phyloP scores from a whole-genome alignment of 2,888 invertebrate genomes.

The Hedychridium roseum region DNA sequence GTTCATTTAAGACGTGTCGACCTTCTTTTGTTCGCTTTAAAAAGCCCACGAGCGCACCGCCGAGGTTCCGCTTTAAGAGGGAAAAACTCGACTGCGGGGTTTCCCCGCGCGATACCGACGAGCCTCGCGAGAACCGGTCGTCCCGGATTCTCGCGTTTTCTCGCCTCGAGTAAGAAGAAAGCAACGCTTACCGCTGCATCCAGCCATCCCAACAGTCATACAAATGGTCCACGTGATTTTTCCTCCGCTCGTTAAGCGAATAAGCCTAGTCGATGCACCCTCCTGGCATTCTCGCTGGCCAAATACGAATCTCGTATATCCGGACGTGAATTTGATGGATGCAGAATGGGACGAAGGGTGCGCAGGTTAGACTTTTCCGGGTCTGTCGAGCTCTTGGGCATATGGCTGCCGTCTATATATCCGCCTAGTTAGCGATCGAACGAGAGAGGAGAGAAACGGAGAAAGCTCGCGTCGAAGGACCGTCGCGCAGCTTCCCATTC shows the following conservation, averaged over 20 bases:
- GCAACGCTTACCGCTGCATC: conserved; percentile 13
- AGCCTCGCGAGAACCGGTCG: no score
- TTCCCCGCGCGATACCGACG: not conserved
- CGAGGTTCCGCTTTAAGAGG: conserved; percentile 57
- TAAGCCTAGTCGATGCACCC: no score
- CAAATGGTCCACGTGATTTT: no score
- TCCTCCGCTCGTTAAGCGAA: no score
- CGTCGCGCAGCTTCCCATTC: conserved; percentile 60
- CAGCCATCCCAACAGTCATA: no score
- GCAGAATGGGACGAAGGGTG: not conserved
- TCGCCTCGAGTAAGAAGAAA: conserved; percentile 15
- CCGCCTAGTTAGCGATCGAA: conserved; percentile 7
- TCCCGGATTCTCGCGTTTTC: no score
- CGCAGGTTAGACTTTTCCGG: not conserved
- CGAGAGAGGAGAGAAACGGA: conserved; percentile 10
- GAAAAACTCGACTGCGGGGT: conserved; percentile 32
- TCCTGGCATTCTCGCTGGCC: no score
- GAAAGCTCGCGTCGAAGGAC: no score
- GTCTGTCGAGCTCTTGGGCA: conserved; percentile 3
- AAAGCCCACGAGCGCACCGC: conserved; percentile 49
- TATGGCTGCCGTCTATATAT: conserved; percentile 10
- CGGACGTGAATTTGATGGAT: no score
- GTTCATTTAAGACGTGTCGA: conserved; percentile 64
- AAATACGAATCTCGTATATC: no score
- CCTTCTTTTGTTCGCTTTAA: conserved; percentile 63